These are phyloP conservation scores for Proctacanthus coquilletti DNA, from an alignment of 1,140 invertebrate genomes.

Conservation along the genomic window DNA sequence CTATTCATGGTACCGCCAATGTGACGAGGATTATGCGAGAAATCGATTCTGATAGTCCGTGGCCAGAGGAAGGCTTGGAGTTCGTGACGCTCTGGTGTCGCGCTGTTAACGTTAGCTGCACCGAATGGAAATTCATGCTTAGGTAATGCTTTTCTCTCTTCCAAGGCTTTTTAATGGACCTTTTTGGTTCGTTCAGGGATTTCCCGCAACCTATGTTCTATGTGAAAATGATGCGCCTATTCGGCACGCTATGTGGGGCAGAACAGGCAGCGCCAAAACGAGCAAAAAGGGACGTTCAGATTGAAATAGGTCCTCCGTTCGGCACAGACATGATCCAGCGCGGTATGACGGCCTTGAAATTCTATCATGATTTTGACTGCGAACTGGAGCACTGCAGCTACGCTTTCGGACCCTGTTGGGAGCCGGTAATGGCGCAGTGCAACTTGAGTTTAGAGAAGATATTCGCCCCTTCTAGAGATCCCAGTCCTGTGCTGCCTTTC, in stretches of 20 bases:
- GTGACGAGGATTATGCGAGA: conserved; percentile 54
- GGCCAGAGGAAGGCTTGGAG: conserved; percentile 79
- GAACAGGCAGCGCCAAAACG: conserved; percentile 69
- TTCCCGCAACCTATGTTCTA: conserved; percentile 86
- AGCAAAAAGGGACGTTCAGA: conserved; percentile 51
- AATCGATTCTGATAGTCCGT: conserved; percentile 74
- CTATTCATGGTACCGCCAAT: conserved; percentile 69
- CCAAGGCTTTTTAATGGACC: background rate
- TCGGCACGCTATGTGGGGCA: conserved; percentile 78
- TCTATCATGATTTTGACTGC: conserved; percentile 96
- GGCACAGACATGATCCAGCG: conserved; percentile 54
- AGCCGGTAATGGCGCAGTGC: conserved; percentile 90
- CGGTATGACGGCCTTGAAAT: conserved; percentile 89
- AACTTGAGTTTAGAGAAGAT: conserved; percentile 84
- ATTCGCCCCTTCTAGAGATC: conserved; percentile 74
- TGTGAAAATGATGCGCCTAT: conserved; percentile 67
- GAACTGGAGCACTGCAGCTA: conserved; percentile 77
- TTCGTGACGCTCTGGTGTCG: conserved; percentile 91
- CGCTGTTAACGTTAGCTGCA: conserved; percentile 60
- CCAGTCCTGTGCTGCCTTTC: conserved; percentile 82
- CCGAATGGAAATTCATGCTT: conserved; percentile 72
- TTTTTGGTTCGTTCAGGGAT: conserved; percentile 41
- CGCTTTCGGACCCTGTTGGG: conserved; percentile 97
- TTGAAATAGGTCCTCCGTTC: conserved; percentile 62
- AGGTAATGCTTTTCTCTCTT: conserved; percentile 13